phyloP scores from a whole-genome alignment of 2,113 vertebrate species.

The human region GRCh38 chr18:43553001-43553500 shows the following conservation, averaged over 20 bases:
- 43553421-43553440: background rate
- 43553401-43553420: background rate
- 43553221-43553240: background rate
- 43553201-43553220: background rate
- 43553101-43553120: background rate
- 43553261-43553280: background rate
- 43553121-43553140: background rate
- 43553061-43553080: background rate
- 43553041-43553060: background rate
- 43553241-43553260: background rate
- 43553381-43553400: background rate
- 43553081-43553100: background rate
- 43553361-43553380: background rate
- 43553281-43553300: background rate
- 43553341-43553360: background rate
- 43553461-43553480: background rate
- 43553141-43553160: background rate
- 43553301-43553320: background rate
- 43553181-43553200: too few relatives aligned
- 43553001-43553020: background rate
- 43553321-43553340: background rate
- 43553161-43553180: background rate
- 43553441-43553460: background rate
- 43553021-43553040: background rate
- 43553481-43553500: background rate